phyloP scores from a whole-genome alignment of 2,113 vertebrate species.

The Bothrops jararaca region DNA sequence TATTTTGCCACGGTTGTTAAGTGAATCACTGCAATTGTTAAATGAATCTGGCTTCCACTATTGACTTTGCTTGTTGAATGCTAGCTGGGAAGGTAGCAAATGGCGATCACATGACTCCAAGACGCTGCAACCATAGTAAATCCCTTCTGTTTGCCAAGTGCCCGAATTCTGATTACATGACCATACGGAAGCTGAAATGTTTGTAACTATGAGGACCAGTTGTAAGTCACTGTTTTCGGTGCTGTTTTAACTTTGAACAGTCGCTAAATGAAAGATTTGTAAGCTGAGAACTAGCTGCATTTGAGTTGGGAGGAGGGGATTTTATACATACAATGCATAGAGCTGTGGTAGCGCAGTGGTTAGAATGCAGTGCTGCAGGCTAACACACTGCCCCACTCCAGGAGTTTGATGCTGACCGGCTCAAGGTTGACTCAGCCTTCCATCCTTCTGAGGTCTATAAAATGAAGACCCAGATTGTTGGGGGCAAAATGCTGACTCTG shows the following conservation, averaged over 20 bases:
- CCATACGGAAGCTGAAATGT: background rate
- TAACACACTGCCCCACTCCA: no score
- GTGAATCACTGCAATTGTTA: background rate
- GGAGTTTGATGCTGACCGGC: no score
- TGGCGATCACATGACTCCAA: background rate
- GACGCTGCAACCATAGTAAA: background rate
- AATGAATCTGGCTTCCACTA: background rate
- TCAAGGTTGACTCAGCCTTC: no score
- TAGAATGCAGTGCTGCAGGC: no score
- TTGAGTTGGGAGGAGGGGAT: background rate
- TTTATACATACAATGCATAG: background rate
- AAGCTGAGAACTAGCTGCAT: background rate
- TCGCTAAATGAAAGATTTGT: background rate
- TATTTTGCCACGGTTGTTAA: background rate
- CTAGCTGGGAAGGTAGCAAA: background rate
- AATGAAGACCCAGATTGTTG: no score
- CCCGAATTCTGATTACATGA: background rate
- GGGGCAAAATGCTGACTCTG: no score
- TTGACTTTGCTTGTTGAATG: background rate
- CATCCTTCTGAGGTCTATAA: no score
- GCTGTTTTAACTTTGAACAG: background rate
- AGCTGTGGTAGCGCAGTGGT: no score
- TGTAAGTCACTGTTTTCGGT: background rate
- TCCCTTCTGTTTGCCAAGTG: background rate
- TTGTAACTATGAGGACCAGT: background rate